Percentiles rank a stretch among this genome's conserved stretches.
These are phyloP conservation scores for Arizona elegans DNA, from an alignment of 2,113 vertebrate genomes.

Conservation along the genomic window DNA sequence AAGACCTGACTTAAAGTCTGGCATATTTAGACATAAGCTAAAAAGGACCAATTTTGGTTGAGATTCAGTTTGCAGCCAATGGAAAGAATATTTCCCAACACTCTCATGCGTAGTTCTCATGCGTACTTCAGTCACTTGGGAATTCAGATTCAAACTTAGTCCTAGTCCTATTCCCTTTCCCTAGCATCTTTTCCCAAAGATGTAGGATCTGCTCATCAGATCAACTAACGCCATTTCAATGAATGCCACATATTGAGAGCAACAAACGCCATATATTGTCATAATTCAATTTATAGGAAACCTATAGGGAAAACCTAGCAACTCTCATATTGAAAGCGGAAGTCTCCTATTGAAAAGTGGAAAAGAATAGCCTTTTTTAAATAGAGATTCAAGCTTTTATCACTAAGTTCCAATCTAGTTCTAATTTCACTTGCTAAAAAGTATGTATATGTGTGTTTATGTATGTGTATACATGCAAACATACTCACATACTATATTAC, in stretches of 20 bases:
- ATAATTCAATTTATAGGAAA: conserved; percentile 25
- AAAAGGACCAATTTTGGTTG: conserved; percentile 52
- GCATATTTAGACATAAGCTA: conserved; percentile 28
- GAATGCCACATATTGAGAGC: conserved; percentile 9
- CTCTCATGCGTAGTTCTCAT: conserved; percentile 11
- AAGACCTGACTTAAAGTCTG: neutral
- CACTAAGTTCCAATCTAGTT: conserved; percentile 41
- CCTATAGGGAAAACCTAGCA: conserved; percentile 34
- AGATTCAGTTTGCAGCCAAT: conserved; percentile 51
- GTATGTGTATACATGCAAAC: neutral
- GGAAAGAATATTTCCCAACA: neutral
- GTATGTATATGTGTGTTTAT: neutral
- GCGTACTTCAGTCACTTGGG: neutral
- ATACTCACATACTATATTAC: neutral
- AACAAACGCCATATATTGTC: conserved; percentile 33
- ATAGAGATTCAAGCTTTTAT: neutral
- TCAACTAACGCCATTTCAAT: conserved; percentile 15
- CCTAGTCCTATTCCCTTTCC: too few relatives aligned
- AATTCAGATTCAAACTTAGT: too few relatives aligned
- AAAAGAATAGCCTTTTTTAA: conserved; percentile 7
- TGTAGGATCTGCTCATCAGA: neutral
- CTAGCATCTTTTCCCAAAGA: neutral
- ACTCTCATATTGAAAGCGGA: neutral
- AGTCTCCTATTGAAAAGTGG: conserved; percentile 28
- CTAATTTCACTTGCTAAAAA: neutral